These are phyloP conservation scores for Echiichthys vipera DNA, from an alignment of 2,797 vertebrate species.

Conservation along the genomic window DNA sequence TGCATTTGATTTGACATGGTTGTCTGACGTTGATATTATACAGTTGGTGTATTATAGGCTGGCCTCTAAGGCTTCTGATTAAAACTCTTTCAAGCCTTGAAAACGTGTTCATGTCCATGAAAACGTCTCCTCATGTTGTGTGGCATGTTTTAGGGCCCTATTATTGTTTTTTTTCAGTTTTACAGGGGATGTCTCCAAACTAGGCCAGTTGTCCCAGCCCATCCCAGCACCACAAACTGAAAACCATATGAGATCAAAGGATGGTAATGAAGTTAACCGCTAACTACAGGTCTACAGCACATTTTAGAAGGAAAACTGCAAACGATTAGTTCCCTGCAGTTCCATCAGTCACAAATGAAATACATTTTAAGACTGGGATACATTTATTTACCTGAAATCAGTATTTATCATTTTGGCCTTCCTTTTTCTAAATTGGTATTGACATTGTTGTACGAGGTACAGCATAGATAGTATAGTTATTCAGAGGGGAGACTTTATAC, in stretches of 20 bases:
- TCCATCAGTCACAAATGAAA: conserved; percentile 22
- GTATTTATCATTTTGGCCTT: not conserved
- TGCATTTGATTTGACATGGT: conserved; percentile 16
- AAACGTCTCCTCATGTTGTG: conserved; percentile 38
- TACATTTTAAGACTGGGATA: conserved; percentile 14
- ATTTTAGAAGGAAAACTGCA: conserved; percentile 37
- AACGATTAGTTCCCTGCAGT: conserved; percentile 36
- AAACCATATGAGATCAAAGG: conserved; percentile 68
- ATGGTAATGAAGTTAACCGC: conserved; percentile 51
- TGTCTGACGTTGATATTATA: conserved; percentile 33
- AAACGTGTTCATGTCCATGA: conserved; percentile 38
- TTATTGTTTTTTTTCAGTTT: conserved; percentile 60
- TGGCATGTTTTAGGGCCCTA: conserved; percentile 41
- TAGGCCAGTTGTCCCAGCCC: conserved; percentile 45
- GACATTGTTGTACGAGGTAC: no score
- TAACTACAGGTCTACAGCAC: conserved; percentile 51
- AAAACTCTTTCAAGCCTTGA: conserved; percentile 43
- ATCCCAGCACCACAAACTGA: conserved; percentile 64
- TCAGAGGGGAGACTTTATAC: no score
- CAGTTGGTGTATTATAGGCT: conserved; percentile 46
- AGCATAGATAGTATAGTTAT: no score
- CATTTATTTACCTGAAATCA: conserved; percentile 27
- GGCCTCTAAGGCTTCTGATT: conserved; percentile 45
- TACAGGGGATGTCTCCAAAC: conserved; percentile 46
- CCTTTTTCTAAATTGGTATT: not conserved